A percentile compares a stretch with the other conserved stretches of the same genome.
phyloP scores from a whole-genome alignment of 2,113 vertebrate species.

The Rhinoptilus africanus region DNA sequence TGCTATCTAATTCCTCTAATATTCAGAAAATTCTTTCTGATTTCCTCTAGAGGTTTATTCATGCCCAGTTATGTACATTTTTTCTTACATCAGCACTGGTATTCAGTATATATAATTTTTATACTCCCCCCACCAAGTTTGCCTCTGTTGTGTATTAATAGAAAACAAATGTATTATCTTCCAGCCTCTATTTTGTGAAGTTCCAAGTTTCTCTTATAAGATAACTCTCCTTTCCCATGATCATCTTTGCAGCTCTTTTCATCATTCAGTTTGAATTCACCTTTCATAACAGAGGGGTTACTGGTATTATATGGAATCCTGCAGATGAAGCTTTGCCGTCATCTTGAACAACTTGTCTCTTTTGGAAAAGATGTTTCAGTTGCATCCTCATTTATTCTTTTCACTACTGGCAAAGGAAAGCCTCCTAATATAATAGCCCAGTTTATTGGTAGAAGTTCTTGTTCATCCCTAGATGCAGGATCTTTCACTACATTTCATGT shows the following conservation, averaged over 20 bases:
- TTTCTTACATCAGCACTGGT: not conserved
- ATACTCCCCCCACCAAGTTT: not conserved
- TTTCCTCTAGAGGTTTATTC: not conserved
- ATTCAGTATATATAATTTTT: not conserved
- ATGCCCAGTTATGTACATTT: not conserved
- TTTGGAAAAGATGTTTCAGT: not conserved
- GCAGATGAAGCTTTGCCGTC: not conserved
- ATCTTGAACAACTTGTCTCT: not conserved
- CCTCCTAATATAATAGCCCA: not conserved
- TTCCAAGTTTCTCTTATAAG: not conserved
- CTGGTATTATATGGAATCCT: not conserved
- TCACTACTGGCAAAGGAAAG: not conserved
- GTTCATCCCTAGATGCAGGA: not conserved
- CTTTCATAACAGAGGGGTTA: not conserved
- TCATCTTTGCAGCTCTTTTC: not conserved
- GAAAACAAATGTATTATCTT: not conserved
- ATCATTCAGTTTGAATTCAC: not conserved
- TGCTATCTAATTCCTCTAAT: not conserved
- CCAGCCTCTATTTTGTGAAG: not conserved
- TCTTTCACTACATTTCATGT: not conserved
- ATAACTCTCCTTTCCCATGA: not conserved
- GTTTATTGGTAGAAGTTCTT: not conserved
- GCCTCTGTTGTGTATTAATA: not conserved
- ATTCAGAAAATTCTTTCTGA: not conserved
- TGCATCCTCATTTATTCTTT: not conserved